These are phyloP conservation scores for Mormyrops attenuatus DNA, from an alignment of 2,797 vertebrate species.

Conservation along the genomic window DNA sequence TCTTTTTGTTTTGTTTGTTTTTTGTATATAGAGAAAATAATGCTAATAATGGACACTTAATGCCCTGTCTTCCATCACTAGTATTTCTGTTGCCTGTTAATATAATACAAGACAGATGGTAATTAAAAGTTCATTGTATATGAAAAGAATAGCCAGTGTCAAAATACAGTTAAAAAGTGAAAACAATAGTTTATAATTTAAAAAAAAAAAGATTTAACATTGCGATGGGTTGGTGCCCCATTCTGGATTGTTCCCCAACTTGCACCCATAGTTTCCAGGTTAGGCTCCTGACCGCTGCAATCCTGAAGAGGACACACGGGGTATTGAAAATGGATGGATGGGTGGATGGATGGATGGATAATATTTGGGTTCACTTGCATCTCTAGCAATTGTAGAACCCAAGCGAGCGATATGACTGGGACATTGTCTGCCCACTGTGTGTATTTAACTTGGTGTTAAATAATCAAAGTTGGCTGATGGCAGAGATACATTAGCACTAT, in stretches of 20 bases:
- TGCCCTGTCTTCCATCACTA: background rate
- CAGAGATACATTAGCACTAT: conserved; percentile 26
- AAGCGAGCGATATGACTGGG: background rate
- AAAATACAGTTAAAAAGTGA: background rate
- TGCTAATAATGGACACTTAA: background rate
- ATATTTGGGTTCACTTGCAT: background rate
- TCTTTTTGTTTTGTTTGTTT: background rate
- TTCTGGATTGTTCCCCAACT: background rate
- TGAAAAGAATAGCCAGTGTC: background rate
- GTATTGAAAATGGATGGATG: background rate
- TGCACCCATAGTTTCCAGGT: background rate
- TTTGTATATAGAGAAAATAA: background rate
- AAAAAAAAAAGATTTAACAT: background rate
- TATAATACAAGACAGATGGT: background rate
- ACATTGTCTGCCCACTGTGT: background rate
- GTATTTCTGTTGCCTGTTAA: background rate
- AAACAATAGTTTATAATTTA: background rate
- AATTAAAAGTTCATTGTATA: background rate
- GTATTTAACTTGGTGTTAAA: conserved; percentile 7
- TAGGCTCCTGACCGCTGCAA: background rate
- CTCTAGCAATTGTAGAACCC: background rate
- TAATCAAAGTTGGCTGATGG: conserved; percentile 13
- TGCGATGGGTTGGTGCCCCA: background rate
- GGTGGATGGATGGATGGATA: background rate
- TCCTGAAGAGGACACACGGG: background rate